phyloP scores from a whole-genome alignment of 2,888 invertebrate genomes.

The Siphonodentalium dalli region DNA sequence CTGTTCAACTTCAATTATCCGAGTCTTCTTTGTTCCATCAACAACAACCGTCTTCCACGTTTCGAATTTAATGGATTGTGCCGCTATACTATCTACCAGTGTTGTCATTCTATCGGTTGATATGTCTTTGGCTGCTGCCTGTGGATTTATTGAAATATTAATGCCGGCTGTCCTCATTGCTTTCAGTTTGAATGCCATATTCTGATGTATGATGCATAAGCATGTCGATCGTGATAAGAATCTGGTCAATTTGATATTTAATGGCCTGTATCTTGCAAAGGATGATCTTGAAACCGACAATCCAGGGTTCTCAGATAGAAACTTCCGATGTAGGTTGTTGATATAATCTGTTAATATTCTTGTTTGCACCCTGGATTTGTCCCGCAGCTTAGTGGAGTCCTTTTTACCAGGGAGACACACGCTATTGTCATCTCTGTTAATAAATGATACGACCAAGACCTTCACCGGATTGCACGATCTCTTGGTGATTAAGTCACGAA shows the following conservation, averaged over 20 bases:
- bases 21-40: background rate
- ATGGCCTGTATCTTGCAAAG: conserved; percentile 14
- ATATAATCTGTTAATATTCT: conserved; percentile 11
- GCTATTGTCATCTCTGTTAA: no score
- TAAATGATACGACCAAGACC: no score
- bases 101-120: no score
- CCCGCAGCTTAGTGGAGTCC: no score
- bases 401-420: no score
- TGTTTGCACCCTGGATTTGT: conserved; percentile 4
- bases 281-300: conserved; percentile 16
- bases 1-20: background rate
- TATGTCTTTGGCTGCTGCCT: conserved; percentile 12
- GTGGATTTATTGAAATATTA: conserved; percentile 18
- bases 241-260: conserved; percentile 14
- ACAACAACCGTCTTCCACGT: no score
- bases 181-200: conserved; percentile 27
- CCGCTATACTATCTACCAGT: no score
- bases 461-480: no score
- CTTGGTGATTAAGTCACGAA: no score
- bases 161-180: conserved; percentile 4
- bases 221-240: conserved; percentile 20
- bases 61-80: no score
- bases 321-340: no score
- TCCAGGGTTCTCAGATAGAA: no score
- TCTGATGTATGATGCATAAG: conserved; percentile 27